phyloP scores from a whole-genome alignment of 1,140 invertebrate species.

The Drosophila kanapiae region DNA sequence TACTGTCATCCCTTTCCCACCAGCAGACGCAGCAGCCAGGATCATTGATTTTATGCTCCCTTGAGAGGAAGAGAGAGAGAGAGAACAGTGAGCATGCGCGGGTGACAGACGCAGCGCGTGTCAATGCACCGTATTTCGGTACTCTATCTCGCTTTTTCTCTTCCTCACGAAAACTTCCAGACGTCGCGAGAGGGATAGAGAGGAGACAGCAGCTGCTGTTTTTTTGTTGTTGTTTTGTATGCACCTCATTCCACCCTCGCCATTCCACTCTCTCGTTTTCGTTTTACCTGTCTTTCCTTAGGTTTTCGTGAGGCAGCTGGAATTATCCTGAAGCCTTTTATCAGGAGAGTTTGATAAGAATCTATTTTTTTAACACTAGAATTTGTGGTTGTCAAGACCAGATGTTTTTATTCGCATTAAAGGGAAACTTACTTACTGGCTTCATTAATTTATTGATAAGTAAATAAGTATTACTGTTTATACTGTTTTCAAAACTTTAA shows the following conservation, averaged over 20 bases:
- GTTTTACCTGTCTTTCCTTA: slow-evolving; percentile 17
- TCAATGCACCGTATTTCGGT: slow-evolving; percentile 72
- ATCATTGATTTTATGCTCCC: slow-evolving; percentile 70
- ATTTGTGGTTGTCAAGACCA: slow-evolving; percentile 2
- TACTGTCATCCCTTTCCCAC: slow-evolving; percentile 65
- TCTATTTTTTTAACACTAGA: not conserved
- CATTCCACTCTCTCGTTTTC: slow-evolving; percentile 11
- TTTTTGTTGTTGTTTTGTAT: slow-evolving; percentile 43
- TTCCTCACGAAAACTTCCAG: slow-evolving; percentile 1
- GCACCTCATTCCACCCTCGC: slow-evolving; percentile 3
- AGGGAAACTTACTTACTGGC: not conserved
- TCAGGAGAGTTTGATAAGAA: slow-evolving; percentile 19
- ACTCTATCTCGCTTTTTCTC: not conserved
- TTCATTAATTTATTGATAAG: not conserved
- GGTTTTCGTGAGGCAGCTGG: slow-evolving; percentile 15
- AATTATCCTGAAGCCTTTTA: slow-evolving; percentile 19
- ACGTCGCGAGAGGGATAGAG: slow-evolving; percentile 16
- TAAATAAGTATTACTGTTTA: no score
- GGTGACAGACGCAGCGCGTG: slow-evolving; percentile 60
- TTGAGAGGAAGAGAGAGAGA: slow-evolving; percentile 48
- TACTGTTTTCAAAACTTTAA: no score
- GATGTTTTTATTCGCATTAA: not conserved
- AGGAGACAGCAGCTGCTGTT: slow-evolving; percentile 65
- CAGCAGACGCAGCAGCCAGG: slow-evolving; percentile 36
- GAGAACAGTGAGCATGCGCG: slow-evolving; percentile 34